Base-by-base conservation (phyloP, 2,888 invertebrate genomes). In the Orthosia incerta region DNA sequence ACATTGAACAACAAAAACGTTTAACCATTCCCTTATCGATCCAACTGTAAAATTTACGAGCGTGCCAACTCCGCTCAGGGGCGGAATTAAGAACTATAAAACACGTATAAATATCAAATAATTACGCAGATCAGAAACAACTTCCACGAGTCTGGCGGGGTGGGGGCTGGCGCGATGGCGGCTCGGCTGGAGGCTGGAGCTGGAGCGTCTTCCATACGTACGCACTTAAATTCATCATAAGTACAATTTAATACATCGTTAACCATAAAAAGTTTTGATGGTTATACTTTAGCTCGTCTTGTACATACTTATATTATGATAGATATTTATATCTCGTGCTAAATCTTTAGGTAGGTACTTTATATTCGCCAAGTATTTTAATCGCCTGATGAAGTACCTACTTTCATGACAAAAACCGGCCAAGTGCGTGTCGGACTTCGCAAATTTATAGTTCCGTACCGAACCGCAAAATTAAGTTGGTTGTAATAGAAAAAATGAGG, bases 61-160 rank as follows among this genome's bases (percentile, higher is more conserved):
- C 55, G 63, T 48, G 71, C 39, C 45, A 68, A 71, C 71, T 73
- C 62, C 53, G 57, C 72, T 67, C 66, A 15, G 57, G 46, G 79
- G 46, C 57, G 50, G 50, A 68, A 83, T 74, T 71, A 85, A 64
- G 63, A 73, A 67, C 70, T 68, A 76, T 80, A 72, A 74, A 84
- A 83, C 80, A 76, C 67, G 71, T 56, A 74, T 83, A 67, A 80
- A 83, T 86, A 80, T 80, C 65, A 83, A 79, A 73, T 83, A 61
- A 83, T 83, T 83, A 65, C 85, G 55, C 60, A 70, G 63, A 85
- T 79, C 83, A 46, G 62, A 70, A 64, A 60, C 66, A 67, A 83
- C 66, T 70, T 51, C 13, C 74, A 70, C 31, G 51, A 83, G 9
- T 79, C 56, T 13, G 46, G 18, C 20, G 15, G 50, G 50, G 16